Evolutionary conservation across 2,113 vertebrate species (phyloP).

Genomic region (Melospiza georgiana): DNA sequence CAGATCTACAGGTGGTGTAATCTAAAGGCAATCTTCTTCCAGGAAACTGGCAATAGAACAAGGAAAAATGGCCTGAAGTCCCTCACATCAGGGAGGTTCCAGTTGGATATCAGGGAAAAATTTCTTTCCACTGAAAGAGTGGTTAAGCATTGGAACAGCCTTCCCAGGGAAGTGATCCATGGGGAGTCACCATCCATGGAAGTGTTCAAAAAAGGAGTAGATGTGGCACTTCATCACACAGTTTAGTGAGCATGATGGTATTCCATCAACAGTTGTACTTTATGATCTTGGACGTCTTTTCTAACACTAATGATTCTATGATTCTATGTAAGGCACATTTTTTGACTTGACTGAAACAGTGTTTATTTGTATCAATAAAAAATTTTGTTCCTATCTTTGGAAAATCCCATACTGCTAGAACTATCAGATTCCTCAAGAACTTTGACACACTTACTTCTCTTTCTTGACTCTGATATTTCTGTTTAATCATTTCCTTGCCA

Average conservation of each 20-base stretch:
- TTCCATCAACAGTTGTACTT: background rate
- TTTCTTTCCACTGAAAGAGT: background rate
- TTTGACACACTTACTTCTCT: background rate
- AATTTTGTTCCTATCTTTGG: background rate
- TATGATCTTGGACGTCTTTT: background rate
- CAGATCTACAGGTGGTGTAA: background rate
- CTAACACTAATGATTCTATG: background rate
- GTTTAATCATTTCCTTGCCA: background rate
- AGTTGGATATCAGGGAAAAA: background rate
- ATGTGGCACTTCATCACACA: background rate
- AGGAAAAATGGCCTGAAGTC: background rate
- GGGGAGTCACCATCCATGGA: background rate
- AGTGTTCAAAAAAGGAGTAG: background rate
- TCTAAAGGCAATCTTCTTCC: background rate
- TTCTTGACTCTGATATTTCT: background rate
- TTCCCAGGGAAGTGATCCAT: background rate
- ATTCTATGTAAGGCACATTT: background rate
- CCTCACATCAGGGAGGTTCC: fast-evolving
- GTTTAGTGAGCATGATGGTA: background rate
- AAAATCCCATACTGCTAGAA: background rate
- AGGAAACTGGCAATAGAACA: background rate
- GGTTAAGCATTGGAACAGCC: background rate
- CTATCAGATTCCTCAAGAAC: background rate
- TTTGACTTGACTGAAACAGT: background rate
- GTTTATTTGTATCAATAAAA: background rate